These are phyloP conservation scores for Folsomia candida DNA, from an alignment of 2,888 invertebrate species.

Conservation along the genomic window DNA sequence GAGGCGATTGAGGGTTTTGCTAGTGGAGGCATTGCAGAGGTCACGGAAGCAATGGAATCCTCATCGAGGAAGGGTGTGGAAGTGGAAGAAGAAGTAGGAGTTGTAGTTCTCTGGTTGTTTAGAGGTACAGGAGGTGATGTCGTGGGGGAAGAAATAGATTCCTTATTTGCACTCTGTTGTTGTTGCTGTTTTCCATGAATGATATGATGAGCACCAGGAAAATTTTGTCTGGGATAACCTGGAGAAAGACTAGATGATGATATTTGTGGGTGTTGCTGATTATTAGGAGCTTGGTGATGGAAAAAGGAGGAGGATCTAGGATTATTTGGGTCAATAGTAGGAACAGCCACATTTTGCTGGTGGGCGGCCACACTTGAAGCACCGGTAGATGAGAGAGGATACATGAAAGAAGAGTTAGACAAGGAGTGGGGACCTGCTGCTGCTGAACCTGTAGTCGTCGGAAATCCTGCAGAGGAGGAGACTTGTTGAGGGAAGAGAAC, in stretches of 20 bases:
- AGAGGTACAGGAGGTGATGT: conserved; percentile 15
- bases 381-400: conserved; percentile 7
- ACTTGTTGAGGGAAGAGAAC: background rate
- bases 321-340: conserved; percentile 6
- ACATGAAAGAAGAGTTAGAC: conserved; percentile 22
- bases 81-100: too few species aligned
- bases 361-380: background rate
- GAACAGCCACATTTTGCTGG: background rate
- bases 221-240: conserved; percentile 3
- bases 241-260: conserved; percentile 18
- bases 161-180: background rate
- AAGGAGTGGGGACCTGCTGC: conserved; percentile 9
- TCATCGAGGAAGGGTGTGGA: conserved; percentile 23
- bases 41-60: conserved; percentile 29
- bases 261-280: conserved; percentile 20
- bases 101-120: conserved; percentile 9
- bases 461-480: background rate
- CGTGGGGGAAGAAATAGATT: background rate
- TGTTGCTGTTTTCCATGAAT: conserved; percentile 6
- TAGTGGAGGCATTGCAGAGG: conserved; percentile 42
- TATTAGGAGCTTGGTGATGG: background rate
- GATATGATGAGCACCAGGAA: background rate
- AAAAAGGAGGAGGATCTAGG: conserved; percentile 2
- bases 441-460: conserved; percentile 2
- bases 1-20: conserved; percentile 49